phyloP scores from a whole-genome alignment of 2,113 vertebrate genomes.

The Leptobrachium leishanense region DNA sequence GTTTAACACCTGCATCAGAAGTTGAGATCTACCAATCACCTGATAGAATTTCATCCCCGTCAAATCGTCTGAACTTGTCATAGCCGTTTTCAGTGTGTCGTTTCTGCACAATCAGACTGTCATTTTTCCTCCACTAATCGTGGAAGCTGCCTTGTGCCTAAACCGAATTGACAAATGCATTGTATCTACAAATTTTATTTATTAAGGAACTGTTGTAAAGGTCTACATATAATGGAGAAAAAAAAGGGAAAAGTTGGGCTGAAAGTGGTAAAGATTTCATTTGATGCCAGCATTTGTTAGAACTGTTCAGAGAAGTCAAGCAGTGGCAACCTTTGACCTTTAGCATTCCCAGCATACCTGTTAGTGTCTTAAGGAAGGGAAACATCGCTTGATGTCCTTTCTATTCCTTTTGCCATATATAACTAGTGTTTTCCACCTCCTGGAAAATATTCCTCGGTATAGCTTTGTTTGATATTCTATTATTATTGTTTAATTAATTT shows the following conservation, averaged over 20 bases:
- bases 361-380: constrained; percentile 94
- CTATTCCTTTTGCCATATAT: constrained; percentile 81
- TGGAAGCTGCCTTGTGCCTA: constrained; percentile 99
- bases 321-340: constrained; percentile 74
- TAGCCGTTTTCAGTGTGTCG: constrained; percentile 78
- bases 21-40: constrained; percentile 66
- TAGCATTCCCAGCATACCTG: constrained; percentile 89
- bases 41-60: constrained; percentile 72
- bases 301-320: constrained; percentile 83
- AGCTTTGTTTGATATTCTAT: constrained; percentile 54
- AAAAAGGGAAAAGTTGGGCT: constrained; percentile 86
- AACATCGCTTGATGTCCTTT: constrained; percentile 70
- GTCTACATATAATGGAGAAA: constrained; percentile 76
- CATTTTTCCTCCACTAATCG: constrained; percentile 81
- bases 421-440: constrained; percentile 83
- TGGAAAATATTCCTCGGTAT: constrained; percentile 74
- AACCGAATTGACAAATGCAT: constrained; percentile 99
- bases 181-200: constrained; percentile 99
- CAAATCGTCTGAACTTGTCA: constrained; percentile 77
- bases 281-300: constrained; percentile 73
- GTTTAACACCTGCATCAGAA: constrained; percentile 77
- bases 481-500: constrained; percentile 60
- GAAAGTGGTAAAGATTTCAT: constrained; percentile 80
- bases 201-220: constrained; percentile 93
- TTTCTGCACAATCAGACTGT: constrained; percentile 99